Evolutionary conservation across 2,797 vertebrate genomes (phyloP), one percentile per base, ranked within the genome.

Genomic region (Epinephelus awoara): DNA sequence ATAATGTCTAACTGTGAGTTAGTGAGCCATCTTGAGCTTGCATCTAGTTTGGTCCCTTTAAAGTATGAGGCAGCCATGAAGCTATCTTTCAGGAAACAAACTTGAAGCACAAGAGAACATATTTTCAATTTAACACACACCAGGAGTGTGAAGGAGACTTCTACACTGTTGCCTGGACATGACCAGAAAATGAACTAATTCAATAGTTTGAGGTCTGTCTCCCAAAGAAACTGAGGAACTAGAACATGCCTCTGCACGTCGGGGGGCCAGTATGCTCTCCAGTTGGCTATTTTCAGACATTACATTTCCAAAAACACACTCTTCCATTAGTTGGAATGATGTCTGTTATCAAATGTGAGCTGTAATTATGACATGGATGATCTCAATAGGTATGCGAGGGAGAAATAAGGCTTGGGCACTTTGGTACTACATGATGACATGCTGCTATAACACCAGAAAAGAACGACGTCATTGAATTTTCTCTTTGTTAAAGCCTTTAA

Each of bases 71-170:
- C 65, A 50, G 38, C 3, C 29, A 23, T 7, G 4, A 66, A 58
- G 46, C 19, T 0, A 27, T 62, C 59, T 74, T 61, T 67, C 8
- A 67, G 6, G 40, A 58, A 49, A 77, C 54, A 65, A 76, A 61
- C 49, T 63, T 34, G 47, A 67, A 58, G 27, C 8, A 27, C 3
- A 56, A 76, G 44, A 82, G 77, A 67, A 61, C n/a, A 2, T 42
- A 10, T 25, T 75, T 86, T 75, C 47, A 62, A 79, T 84, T 76
- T 74, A 6, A 59, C 46, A 72, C 65, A 76, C 55, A 72, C 52
- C 64, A 59, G 72, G 66, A 80, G 67, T 25, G 29, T 52, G 29
- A 11, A 3, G 1, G 17, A 25, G 71, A n/a, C 70, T 46, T 64
- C 9, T 55, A 34, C 47, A 62, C 12, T 57, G 62, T 21, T 83